These are phyloP conservation scores for Peromyscus nudipes DNA, from an alignment of 2,797 vertebrate species.

Conservation along the genomic window DNA sequence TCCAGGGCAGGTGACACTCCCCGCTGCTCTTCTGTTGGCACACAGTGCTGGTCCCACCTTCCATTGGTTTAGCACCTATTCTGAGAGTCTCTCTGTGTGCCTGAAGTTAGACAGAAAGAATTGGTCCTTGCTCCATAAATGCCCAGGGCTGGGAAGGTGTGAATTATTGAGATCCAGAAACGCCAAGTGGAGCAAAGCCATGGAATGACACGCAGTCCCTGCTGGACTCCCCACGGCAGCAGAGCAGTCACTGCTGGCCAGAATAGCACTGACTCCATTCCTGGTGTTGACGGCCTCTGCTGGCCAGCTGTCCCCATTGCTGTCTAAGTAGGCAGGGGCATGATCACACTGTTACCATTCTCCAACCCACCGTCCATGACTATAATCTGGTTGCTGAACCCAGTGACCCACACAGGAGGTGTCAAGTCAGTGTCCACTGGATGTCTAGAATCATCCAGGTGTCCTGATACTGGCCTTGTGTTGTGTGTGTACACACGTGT, in stretches of 20 bases:
- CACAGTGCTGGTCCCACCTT: neutral
- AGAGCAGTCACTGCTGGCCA: rapidly evolving
- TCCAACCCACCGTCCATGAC: neutral
- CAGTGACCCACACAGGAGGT: neutral
- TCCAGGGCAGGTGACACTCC: rapidly evolving
- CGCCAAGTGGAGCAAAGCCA: neutral
- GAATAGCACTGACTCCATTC: neutral
- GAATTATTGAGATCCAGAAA: neutral
- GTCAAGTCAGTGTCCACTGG: neutral
- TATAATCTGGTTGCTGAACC: rapidly evolving
- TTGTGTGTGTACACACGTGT: neutral
- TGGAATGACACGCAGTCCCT: neutral
- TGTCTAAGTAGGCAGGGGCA: neutral
- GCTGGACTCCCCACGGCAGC: neutral
- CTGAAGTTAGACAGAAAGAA: neutral
- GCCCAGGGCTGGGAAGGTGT: neutral
- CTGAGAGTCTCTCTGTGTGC: neutral
- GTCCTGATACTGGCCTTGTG: neutral
- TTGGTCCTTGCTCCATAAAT: neutral
- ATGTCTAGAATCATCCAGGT: neutral
- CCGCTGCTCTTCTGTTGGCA: neutral
- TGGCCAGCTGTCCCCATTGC: no score
- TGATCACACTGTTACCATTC: neutral
- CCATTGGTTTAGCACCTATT: neutral
- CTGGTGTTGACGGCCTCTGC: neutral